Conservation (phyloP, 2,113 vertebrate species). For the Boulengeromyrus knoepffleri region DNA sequence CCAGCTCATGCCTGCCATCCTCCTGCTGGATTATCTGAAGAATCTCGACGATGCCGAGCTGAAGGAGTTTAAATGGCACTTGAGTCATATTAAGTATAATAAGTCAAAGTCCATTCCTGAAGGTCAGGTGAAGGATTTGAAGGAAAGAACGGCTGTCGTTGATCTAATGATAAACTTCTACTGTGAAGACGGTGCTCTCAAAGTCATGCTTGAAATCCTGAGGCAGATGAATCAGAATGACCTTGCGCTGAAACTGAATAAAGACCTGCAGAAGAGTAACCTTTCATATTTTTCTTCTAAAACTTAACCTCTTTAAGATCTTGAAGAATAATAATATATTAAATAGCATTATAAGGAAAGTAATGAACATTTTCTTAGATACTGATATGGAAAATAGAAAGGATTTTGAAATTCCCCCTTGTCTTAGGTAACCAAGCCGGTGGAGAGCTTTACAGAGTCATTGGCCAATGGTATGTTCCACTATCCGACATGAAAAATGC, state of each 20-base stretch:
- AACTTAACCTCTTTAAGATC: neutral
- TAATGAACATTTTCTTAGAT: neutral
- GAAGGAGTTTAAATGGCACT: conserved; percentile 9
- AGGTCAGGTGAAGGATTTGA: neutral
- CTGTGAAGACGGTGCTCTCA: neutral
- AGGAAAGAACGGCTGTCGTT: accelerated
- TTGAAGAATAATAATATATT: neutral
- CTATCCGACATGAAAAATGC: neutral
- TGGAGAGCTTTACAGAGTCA: neutral
- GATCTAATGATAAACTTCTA: neutral
- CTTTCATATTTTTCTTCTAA: neutral
- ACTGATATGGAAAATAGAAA: neutral
- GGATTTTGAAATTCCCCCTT: neutral
- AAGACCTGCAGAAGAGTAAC: neutral
- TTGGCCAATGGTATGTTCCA: neutral
- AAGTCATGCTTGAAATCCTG: conserved; percentile 17
- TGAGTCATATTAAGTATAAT: accelerated
- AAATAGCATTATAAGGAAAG: neutral
- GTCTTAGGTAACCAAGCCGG: conserved; percentile 16
- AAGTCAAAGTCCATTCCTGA: conserved; percentile 1
- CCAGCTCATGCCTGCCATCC: neutral
- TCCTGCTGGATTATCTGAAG: conserved; percentile 23
- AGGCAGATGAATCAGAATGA: conserved; percentile 7
- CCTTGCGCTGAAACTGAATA: conserved; percentile 4
- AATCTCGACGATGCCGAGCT: accelerated